Conservation (phyloP, 2,113 vertebrate genomes). For the Athene cunicularia region DNA sequence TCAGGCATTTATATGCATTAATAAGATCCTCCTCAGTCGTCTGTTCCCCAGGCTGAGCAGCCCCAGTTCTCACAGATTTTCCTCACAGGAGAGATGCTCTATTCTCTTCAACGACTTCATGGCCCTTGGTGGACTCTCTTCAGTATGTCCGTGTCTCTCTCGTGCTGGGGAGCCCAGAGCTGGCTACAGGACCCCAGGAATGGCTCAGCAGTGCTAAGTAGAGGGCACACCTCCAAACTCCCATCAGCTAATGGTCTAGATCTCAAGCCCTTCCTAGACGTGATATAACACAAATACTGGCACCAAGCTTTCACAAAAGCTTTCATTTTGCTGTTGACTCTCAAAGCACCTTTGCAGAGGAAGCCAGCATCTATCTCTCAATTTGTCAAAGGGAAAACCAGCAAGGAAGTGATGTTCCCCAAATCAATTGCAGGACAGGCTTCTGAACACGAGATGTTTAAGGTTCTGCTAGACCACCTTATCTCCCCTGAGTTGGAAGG, state of each 20-base stretch:
- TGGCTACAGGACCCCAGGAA: neutral
- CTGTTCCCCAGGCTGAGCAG: neutral
- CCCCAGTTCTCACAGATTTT: neutral
- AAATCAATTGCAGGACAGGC: neutral
- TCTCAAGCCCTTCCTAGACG: neutral
- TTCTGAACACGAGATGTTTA: neutral
- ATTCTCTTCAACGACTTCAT: neutral
- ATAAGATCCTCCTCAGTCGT: neutral
- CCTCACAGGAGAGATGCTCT: neutral
- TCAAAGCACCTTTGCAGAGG: neutral
- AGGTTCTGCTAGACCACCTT: neutral
- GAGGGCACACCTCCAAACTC: neutral
- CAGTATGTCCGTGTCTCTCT: neutral
- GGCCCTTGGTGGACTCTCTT: neutral
- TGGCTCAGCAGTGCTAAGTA: neutral
- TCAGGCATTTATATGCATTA: neutral
- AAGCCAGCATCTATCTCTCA: neutral
- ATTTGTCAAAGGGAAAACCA: neutral
- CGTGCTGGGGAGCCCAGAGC: neutral
- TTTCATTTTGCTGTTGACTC: neutral
- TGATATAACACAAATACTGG: neutral
- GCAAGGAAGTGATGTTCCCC: neutral
- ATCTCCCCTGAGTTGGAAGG: neutral
- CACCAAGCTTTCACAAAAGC: neutral
- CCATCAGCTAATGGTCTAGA: neutral